Evolutionary conservation across 1,140 invertebrate species (phyloP), one percentile per base, ranked within the genome.

Genomic region (Bradysia coprophila): DNA sequence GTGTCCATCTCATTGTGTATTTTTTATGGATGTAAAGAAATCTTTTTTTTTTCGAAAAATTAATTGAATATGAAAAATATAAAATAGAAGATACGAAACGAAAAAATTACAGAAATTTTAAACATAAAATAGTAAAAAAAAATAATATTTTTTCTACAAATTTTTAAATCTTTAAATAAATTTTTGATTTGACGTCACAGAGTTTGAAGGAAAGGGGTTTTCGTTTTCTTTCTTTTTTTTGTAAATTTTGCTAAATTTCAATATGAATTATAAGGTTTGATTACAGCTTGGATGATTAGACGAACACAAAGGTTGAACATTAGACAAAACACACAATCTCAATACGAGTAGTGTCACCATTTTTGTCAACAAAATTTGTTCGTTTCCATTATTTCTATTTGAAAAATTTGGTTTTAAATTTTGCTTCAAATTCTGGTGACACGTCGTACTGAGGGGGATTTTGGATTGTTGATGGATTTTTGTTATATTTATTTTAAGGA

Each of bases 301-400:
- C 72, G 71, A 69, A 75, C 72, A 75, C 73, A 75, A 70, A 64
- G 71, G 58, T 63, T 66, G 65, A 68, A 75, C 71, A 74, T 71
- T 72, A 76, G 72, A 76, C 73, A 73, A 74, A 71, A 75, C 73
- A 76, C 24, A 28, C 71, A 75, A 52, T 56, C 58, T 58, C 58
- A 57, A 60, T 57, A 52, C 55, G 56, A 57, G 54, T 54, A 58
- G 59, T 60, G 54, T 59, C 19, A 8, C 6, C 24, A 8, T 28
- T 28, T 13, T 6, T 10, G 9, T 37, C n/a, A 6, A 37, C 34
- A 37, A n/a, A n/a, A n/a, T n/a, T n/a, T n/a, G n/a, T n/a, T n/a
- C n/a, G n/a, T n/a, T n/a, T n/a, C n/a, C n/a, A n/a, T n/a, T n/a
- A n/a, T n/a, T n/a, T n/a, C n/a, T n/a, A n/a, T n/a, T n/a, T n/a